Evolutionary conservation across 1,140 invertebrate species (phyloP).

Genomic region (Drosophila lowei): DNA sequence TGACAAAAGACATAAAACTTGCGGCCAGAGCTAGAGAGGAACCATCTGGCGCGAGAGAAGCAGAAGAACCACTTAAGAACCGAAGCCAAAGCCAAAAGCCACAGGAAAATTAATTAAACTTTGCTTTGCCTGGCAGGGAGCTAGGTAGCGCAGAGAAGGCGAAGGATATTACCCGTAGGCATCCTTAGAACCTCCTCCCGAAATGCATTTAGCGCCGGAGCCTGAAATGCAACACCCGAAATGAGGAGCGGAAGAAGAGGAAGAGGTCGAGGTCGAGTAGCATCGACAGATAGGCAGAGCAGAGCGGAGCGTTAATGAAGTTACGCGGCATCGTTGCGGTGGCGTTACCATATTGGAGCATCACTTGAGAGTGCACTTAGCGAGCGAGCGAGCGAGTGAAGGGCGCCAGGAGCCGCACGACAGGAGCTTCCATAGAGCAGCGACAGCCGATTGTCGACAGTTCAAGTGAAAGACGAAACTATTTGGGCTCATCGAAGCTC

Average conservation of each 20-base stretch:
- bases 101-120: slow-evolving; percentile 61
- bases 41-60: slow-evolving; percentile 12
- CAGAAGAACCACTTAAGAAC: slow-evolving; percentile 48
- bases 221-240: slow-evolving; percentile 42
- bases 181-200: slow-evolving; percentile 12
- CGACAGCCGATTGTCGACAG: slow-evolving; percentile 4
- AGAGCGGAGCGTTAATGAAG: slow-evolving; percentile 43
- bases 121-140: slow-evolving; percentile 36
- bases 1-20: slow-evolving; percentile 47
- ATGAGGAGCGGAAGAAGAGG: slow-evolving; percentile 9
- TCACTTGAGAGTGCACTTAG: no score
- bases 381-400: background rate
- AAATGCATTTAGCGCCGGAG: slow-evolving; percentile 48
- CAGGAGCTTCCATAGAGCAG: slow-evolving; percentile 13
- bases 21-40: slow-evolving; percentile 18
- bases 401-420: no score
- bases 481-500: slow-evolving; percentile 56
- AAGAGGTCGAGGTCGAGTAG: background rate
- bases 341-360: no score
- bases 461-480: slow-evolving; percentile 45
- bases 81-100: slow-evolving; percentile 48
- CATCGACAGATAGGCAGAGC: slow-evolving; percentile 3
- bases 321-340: slow-evolving; percentile 31
- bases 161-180: slow-evolving; percentile 36
- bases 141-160: background rate